Evolutionary conservation across 2,797 vertebrate genomes (phyloP), one percentile per base, ranked within the genome.

Genomic region (Eospalax fontanierii): DNA sequence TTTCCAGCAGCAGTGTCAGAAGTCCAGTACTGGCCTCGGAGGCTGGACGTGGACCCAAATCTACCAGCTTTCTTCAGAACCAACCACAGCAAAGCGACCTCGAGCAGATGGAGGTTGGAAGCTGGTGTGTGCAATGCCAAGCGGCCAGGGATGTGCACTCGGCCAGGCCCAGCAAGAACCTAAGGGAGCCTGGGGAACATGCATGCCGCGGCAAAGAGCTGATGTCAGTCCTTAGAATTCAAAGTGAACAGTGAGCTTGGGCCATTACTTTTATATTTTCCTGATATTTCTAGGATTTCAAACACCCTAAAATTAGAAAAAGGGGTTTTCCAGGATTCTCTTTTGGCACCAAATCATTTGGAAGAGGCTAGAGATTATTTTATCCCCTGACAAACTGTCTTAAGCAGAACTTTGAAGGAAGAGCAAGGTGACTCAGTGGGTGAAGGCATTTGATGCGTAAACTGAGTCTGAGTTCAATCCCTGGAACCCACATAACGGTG

Each of bases 241-340:
- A 14, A 15, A 54, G 14, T 54, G 26, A 88, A 57, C 26, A 76
- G 40, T 22, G 38, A 28, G 54, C 54, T 63, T 40, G 1, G 68
- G 78, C 54, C 66, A n/a, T 86, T 54, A 54, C 9, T 87, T 90
- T 75, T 46, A 54, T 38, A 82, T 82, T 78, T 84, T 70, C 74
- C 73, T 57, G 71, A 38, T 50, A 78, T 89, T 90, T 93, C 87
- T 87, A 94, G 70, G 28, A 87, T 46, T 88, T 2, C 9, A n/a
- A 93, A 54, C 54, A 4, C 18, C 4, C 11, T n/a, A 84, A 80
- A 35, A 54, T 70, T 35, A 54, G 54, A 74, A 74, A 33, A 22
- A 16, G 57, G 24, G 18, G 75, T 61, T 92, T 79, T 84, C 26
- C 54, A 85, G 50, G 35, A 92, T 94, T 76, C 91, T 57, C 19